phyloP scores from a whole-genome alignment of 2,888 invertebrate species.

The Drosophila birchii region DNA sequence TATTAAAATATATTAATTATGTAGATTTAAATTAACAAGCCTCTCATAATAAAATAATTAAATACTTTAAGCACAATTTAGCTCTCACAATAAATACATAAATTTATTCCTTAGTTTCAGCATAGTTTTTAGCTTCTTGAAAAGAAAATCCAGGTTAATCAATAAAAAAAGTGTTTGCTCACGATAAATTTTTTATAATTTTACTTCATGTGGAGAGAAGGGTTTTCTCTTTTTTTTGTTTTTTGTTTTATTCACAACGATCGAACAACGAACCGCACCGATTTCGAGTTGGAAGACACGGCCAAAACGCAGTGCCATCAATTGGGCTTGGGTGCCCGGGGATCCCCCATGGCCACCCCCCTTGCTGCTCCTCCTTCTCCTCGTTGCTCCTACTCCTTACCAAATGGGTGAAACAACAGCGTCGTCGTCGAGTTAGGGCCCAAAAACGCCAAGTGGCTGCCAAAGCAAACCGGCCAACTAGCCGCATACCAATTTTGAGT shows the following conservation, averaged over 20 bases:
- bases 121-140: neutral
- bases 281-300: slow-evolving; percentile 24
- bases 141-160: neutral
- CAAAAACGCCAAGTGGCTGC: slow-evolving; percentile 34
- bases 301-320: slow-evolving; percentile 60
- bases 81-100: neutral
- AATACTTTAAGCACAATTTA: too few relatives aligned
- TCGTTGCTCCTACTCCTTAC: neutral
- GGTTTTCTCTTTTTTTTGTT: slow-evolving; percentile 69
- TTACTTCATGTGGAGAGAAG: slow-evolving; percentile 38
- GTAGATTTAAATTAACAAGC: too few relatives aligned
- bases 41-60: neutral
- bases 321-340: slow-evolving; percentile 49
- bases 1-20: neutral
- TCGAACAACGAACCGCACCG: slow-evolving; percentile 30
- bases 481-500: slow-evolving; percentile 74
- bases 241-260: slow-evolving; percentile 32
- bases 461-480: slow-evolving; percentile 42
- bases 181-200: neutral
- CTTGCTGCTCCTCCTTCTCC: neutral
- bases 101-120: neutral
- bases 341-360: slow-evolving; percentile 18
- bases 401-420: slow-evolving; percentile 25
- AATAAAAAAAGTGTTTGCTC: neutral
- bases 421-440: slow-evolving; percentile 61